Conservation (phyloP, 2,888 invertebrate genomes). For the Marronus borbonicus region DNA sequence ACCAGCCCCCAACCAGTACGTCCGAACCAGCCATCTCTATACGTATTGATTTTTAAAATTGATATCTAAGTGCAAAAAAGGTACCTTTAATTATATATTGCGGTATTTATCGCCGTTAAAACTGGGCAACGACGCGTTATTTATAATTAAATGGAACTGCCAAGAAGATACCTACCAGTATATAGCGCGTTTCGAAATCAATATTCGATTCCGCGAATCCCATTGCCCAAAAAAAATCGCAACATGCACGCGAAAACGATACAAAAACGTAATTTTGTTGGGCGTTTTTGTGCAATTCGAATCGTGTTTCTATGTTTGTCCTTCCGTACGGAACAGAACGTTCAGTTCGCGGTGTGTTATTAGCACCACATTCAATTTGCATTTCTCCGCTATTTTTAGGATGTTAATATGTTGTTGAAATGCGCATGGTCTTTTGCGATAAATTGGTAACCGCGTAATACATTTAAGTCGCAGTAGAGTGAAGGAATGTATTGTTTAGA, state of each 20-base stretch:
- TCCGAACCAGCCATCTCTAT: background rate
- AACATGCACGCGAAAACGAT: conserved; percentile 21
- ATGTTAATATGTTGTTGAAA: conserved; percentile 2
- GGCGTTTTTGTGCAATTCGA: conserved; percentile 27
- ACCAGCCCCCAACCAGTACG: conserved; percentile 5
- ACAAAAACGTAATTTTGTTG: conserved; percentile 22
- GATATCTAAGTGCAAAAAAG: conserved; percentile 49
- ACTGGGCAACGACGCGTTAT: conserved; percentile 28
- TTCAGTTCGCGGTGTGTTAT: conserved; percentile 11
- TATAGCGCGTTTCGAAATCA: conserved; percentile 16
- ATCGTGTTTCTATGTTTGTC: conserved; percentile 13
- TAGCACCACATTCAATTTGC: conserved; percentile 37
- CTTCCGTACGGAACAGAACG: conserved; percentile 10
- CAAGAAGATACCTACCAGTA: conserved; percentile 11
- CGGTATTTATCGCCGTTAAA: conserved; percentile 47
- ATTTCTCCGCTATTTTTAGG: conserved; percentile 36
- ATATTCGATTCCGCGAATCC: conserved; percentile 32
- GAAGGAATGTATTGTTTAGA: too few relatives aligned
- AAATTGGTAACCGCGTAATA: background rate
- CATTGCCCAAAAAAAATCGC: conserved; percentile 24
- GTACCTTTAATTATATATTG: conserved; percentile 45
- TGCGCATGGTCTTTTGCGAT: background rate
- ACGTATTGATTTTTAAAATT: conserved; percentile 51
- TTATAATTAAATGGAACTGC: conserved; percentile 28
- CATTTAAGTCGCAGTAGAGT: background rate